A percentile compares a stretch with the other conserved stretches of the same genome.
These are phyloP conservation scores for Tricholaema leucomelas DNA, from an alignment of 2,113 vertebrate species.

Conservation along the genomic window DNA sequence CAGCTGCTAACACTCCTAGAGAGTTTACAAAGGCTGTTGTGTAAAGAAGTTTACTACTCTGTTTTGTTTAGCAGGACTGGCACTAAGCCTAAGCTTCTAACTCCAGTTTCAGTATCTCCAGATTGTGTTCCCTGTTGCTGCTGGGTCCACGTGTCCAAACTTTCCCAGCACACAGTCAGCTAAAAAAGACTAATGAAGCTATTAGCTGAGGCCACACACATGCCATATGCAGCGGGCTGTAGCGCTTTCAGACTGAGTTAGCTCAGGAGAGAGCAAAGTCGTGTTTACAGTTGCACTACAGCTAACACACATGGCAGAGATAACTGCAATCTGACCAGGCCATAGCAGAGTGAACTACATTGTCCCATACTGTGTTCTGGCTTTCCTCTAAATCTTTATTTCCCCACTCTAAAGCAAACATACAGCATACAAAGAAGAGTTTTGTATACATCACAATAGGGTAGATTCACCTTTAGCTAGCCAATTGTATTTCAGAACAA, in stretches of 20 bases:
- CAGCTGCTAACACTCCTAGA: not conserved
- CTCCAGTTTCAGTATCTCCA: not conserved
- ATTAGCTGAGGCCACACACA: not conserved
- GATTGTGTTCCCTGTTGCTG: not conserved
- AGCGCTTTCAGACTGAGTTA: not conserved
- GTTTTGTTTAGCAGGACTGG: not conserved
- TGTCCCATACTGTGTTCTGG: not conserved
- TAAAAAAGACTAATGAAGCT: not conserved
- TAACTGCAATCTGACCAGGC: not conserved
- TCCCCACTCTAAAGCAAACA: not conserved
- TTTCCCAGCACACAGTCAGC: not conserved
- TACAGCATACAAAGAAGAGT: not conserved
- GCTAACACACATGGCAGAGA: not conserved
- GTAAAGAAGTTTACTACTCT: not conserved
- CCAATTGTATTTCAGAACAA: not conserved
- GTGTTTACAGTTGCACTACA: not conserved
- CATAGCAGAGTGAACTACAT: not conserved
- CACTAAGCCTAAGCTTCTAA: not conserved
- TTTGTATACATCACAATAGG: not conserved
- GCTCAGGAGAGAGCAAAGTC: accelerated
- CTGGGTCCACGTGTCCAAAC: not conserved
- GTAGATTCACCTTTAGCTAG: not conserved
- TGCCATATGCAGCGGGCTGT: not conserved
- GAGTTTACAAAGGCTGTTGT: not conserved
- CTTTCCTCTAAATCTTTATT: not conserved